Percentiles rank a stretch among this genome's conserved stretches.
Evolutionary conservation across 35 echinoderm and acorn worm species (phyloP).

Genomic region (Ophiothrix spiculata): DNA sequence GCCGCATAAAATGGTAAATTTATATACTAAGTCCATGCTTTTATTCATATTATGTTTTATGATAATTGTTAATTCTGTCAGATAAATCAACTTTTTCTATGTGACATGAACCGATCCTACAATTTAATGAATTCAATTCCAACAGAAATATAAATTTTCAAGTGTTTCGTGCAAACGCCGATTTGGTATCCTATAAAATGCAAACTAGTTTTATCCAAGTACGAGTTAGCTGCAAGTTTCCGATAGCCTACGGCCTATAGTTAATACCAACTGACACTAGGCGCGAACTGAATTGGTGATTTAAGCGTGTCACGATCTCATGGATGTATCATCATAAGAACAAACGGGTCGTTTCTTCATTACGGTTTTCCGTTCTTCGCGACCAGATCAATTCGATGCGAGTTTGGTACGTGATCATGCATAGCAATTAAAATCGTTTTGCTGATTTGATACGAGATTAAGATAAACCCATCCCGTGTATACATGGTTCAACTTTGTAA

Average conservation of each 20-base stretch:
- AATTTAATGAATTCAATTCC: too few species aligned
- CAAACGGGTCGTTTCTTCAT: constrained; percentile 9
- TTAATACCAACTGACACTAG: background rate
- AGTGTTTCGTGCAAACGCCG: background rate
- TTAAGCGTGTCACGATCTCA: background rate
- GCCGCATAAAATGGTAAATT: too few species aligned
- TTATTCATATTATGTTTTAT: too few species aligned
- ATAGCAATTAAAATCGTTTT: too few species aligned
- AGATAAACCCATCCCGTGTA: too few species aligned
- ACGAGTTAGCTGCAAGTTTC: background rate
- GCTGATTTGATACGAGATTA: too few species aligned
- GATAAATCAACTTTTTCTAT: too few species aligned
- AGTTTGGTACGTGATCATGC: background rate
- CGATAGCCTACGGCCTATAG: constrained; percentile 1
- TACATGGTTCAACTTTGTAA: too few species aligned
- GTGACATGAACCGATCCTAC: too few species aligned
- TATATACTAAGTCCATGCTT: too few species aligned
- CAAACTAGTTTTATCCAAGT: background rate
- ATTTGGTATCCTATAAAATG: background rate
- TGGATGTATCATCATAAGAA: background rate
- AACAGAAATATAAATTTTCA: background rate
- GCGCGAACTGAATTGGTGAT: constrained; percentile 4
- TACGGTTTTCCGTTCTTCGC: constrained; percentile 2
- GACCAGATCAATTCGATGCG: background rate
- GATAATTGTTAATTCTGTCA: too few species aligned